phyloP scores from a whole-genome alignment of 2,113 vertebrate genomes.

The Aegithalos caudatus region DNA sequence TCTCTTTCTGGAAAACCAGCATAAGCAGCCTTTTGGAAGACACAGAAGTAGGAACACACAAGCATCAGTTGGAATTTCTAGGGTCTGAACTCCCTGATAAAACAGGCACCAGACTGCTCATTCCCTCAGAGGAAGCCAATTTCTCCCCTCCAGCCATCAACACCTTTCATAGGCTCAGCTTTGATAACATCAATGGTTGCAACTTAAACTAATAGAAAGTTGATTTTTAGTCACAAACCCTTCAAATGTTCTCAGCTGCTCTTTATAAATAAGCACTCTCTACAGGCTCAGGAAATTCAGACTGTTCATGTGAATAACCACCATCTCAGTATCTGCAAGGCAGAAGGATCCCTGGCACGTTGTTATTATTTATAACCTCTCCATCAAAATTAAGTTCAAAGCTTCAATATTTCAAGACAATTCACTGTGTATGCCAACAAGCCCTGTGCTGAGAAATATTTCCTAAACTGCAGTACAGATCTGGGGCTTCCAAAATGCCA shows the following conservation, averaged over 20 bases:
- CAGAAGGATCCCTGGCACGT: background rate
- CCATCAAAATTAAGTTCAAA: background rate
- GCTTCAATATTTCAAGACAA: background rate
- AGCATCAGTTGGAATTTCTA: background rate
- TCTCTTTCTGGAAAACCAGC: background rate
- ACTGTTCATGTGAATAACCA: background rate
- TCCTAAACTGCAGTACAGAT: background rate
- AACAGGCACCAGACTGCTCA: accelerated
- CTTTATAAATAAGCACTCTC: background rate
- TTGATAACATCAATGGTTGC: background rate
- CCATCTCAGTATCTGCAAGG: background rate
- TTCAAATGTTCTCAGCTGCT: background rate
- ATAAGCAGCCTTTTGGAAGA: background rate
- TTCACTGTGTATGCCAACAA: background rate
- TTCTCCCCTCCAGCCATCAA: background rate
- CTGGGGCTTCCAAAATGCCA: background rate
- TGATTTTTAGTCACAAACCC: background rate
- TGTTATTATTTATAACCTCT: background rate
- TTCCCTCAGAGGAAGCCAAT: background rate
- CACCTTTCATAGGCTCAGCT: background rate
- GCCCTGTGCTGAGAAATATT: background rate
- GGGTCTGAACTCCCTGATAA: background rate
- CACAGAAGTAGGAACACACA: background rate
- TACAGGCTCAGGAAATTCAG: background rate
- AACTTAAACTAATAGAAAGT: background rate